Base-by-base conservation (phyloP, 2,113 vertebrate species). In the Oceanites oceanicus region DNA sequence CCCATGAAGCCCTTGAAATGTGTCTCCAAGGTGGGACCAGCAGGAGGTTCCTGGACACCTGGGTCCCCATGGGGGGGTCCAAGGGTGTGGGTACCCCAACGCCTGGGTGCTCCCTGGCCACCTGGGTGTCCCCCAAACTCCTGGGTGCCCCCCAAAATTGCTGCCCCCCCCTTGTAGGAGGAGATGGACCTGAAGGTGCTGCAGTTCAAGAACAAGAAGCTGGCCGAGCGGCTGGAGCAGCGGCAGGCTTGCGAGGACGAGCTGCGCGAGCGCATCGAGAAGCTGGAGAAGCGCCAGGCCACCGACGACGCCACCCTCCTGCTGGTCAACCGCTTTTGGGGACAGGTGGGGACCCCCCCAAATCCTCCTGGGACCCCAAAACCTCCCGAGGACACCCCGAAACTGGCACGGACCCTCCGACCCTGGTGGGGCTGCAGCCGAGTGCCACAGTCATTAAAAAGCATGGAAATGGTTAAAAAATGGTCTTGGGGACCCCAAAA, bases 171-270 rank as follows among this genome's bases (percentile, higher is more conserved):
- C 29, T 40, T 91, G 42, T 96, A 99, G 99, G 99, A 99, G 96
- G 99, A 99, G 96, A 99, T 99, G 99, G 99, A 99, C 97, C 98
- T 99, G 97, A 99, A 99, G 84, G 99, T 99, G 16, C 91, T 99
- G 67, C 99, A 99, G 98, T 99, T 99, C 86, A 99, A 99, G 97
- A 99, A 99, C 95, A 99, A 99, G 96, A 99, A 99, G 92, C 96
- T 99, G 30, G 98, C 98, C 4, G 99, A 99, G 87, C 98, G 99
- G 6, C 90, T 99, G 97, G 99, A 99, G 96, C 99, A 99, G 97
- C 98, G 99, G 6, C 99, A 99, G 90, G 98, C 98, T 2, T 98
- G 99, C 96, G 99, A 99, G 95, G 99, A 99, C 49, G 99, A 99
- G 90, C 94, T 99, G 68, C 97, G 99, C 26, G 99, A 99, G 92